Conservation (phyloP, 2,797 vertebrate genomes). For the Uromys caudimaculatus region DNA sequence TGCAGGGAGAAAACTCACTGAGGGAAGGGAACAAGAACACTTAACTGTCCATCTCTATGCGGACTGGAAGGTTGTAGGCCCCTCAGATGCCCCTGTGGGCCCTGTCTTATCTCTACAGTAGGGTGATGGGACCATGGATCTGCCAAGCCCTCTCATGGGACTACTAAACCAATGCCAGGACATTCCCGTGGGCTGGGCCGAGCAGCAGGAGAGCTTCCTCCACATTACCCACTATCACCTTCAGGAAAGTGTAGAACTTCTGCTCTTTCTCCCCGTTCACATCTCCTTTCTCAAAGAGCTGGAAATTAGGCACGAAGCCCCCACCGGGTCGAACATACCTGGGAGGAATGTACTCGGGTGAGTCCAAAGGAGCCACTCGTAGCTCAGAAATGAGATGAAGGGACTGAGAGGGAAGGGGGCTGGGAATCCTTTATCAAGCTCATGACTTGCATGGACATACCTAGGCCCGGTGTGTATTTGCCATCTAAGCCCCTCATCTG, state of each 20-base stretch:
- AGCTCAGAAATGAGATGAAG: neutral
- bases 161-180: neutral
- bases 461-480: neutral
- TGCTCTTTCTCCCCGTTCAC: slow-evolving; percentile 95
- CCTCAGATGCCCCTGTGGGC: neutral
- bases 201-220: fast-evolving
- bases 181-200: neutral
- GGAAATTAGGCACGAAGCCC: slow-evolving; percentile 96
- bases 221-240: slow-evolving; percentile 87
- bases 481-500: neutral
- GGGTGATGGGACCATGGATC: neutral
- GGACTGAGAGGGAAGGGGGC: neutral
- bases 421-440: neutral
- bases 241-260: slow-evolving; percentile 94
- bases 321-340: slow-evolving; percentile 95
- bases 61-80: neutral
- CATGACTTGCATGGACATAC: neutral
- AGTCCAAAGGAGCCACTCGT: neutral
- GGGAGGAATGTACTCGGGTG: neutral
- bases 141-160: neutral
- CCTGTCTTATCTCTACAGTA: neutral
- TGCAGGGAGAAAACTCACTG: neutral
- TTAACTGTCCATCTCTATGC: neutral
- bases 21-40: neutral
- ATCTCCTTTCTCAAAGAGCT: slow-evolving; percentile 94